phyloP scores from a whole-genome alignment of 2,888 invertebrate species.

The Crepidodera aurea region DNA sequence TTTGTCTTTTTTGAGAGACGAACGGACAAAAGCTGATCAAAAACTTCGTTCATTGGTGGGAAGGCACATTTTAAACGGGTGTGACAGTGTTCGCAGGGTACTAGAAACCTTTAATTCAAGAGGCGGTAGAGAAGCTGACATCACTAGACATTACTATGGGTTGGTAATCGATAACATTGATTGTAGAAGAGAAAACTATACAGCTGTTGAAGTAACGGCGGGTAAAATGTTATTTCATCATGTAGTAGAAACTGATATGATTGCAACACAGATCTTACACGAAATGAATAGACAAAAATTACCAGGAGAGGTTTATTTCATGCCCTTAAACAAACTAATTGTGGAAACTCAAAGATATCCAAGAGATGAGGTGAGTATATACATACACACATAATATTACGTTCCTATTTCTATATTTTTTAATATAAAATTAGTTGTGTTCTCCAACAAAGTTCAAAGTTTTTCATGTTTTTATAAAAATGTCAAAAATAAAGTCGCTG shows the following conservation, averaged over 20 bases:
- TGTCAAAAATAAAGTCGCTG: too few species aligned
- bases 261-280: constrained; percentile 95
- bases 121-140: constrained; percentile 77
- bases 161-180: constrained; percentile 96
- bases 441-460: too few species aligned
- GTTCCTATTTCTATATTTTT: too few species aligned
- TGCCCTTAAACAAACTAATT: constrained; percentile 95
- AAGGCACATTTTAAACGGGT: constrained; percentile 94
- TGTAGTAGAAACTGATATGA: constrained; percentile 96
- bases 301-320: constrained; percentile 98
- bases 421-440: too few species aligned
- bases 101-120: constrained; percentile 84
- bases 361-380: constrained; percentile 68
- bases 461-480: too few species aligned
- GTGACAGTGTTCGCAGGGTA: constrained; percentile 95
- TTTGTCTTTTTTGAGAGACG: constrained; percentile 90
- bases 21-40: constrained; percentile 94
- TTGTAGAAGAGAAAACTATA: constrained; percentile 96
- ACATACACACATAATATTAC: too few species aligned
- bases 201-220: constrained; percentile 94
- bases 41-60: constrained; percentile 96
- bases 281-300: constrained; percentile 97
- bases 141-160: constrained; percentile 87
- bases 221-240: constrained; percentile 90
- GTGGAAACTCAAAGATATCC: constrained; percentile 73